Evolutionary conservation across 2,888 invertebrate species (phyloP).

Genomic region (Linnaemya tessellans): DNA sequence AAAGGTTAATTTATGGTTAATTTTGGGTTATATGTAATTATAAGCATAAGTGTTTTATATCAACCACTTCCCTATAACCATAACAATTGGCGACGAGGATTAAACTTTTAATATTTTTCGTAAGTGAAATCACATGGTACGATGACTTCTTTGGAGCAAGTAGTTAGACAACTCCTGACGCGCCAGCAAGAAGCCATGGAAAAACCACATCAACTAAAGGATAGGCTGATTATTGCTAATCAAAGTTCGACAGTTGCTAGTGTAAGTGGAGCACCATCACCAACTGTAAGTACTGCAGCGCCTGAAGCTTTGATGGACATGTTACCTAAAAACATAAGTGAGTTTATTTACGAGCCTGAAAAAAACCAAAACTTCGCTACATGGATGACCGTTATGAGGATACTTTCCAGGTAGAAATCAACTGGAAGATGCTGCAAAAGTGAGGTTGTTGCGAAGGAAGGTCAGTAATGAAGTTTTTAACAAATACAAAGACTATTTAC

Average conservation of each 20-base stretch:
- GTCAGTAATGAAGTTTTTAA: conserved; percentile 29
- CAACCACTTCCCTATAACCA: no score
- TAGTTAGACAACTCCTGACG: conserved; percentile 25
- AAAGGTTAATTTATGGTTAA: no score
- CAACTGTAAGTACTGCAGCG: background rate
- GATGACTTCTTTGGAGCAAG: conserved; percentile 24
- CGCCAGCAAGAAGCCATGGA: conserved; percentile 52
- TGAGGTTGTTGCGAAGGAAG: conserved; percentile 46
- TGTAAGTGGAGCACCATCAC: background rate
- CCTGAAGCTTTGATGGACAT: conserved; percentile 45
- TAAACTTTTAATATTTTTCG: background rate
- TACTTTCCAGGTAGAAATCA: conserved; percentile 22
- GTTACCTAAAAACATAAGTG: conserved; percentile 34
- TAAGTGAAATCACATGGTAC: background rate
- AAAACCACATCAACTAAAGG: conserved; percentile 22
- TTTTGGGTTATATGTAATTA: no score
- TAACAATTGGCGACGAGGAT: background rate
- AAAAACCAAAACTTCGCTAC: conserved; percentile 18
- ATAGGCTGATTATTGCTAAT: background rate
- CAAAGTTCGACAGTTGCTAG: background rate
- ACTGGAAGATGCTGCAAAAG: conserved; percentile 56
- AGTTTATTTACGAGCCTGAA: conserved; percentile 45
- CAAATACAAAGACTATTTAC: conserved; percentile 56
- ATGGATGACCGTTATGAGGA: conserved; percentile 53
- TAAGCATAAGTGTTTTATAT: no score